Base-by-base conservation (phyloP, 2,113 vertebrate genomes). In the Nothobranchius furzeri region DNA sequence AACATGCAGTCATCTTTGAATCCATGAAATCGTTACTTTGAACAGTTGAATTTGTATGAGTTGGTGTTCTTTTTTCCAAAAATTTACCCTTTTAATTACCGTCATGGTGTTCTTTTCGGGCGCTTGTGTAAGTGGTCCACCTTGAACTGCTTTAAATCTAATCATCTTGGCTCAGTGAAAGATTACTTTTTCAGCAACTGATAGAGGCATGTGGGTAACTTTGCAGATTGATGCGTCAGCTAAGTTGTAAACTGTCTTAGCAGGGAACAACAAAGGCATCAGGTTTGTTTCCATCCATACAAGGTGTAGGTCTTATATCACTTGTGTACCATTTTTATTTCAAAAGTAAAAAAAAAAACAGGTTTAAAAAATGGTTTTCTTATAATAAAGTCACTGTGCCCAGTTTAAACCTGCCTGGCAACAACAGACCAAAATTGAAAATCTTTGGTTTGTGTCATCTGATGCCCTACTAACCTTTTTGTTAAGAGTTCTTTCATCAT, bases 401-500 rank as follows among this genome's bases (percentile, higher is more conserved):
- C 48, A 37, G 37, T 79, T 54, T 53, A 76, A 84, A 79, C 65
- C 68, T 81, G 74, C 86, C 86, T 53, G 15, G 81, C 70, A 87
- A 89, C 81, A 86, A 76, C 65, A 15, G 36, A 42, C 69, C 78
- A 72, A 80, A 76, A 85, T 76, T 82, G 72, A 86, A 82, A 60
- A 82, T 79, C 60, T 76, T 69, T 85, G 45, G 49, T 60, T 78
- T 78, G 74, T 63, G 81, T 86, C 81, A 83, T 84, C 65, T 37
- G 71, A 83, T 75, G 79, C 84, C 81, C 63, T 73, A 83, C 73
- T 84, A 76, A 56, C 73, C 79, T 82, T 83, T 83, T 76, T 78
- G 78, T 85, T 78, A 73, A 75, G 70, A 85, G 66, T 71, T 70
- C 83, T 84, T 75, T 87, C 76, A 81, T 85, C 84, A 60, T 85